Conservation (phyloP, 1,140 invertebrate species). For the Rhizoglyphus robini region DNA sequence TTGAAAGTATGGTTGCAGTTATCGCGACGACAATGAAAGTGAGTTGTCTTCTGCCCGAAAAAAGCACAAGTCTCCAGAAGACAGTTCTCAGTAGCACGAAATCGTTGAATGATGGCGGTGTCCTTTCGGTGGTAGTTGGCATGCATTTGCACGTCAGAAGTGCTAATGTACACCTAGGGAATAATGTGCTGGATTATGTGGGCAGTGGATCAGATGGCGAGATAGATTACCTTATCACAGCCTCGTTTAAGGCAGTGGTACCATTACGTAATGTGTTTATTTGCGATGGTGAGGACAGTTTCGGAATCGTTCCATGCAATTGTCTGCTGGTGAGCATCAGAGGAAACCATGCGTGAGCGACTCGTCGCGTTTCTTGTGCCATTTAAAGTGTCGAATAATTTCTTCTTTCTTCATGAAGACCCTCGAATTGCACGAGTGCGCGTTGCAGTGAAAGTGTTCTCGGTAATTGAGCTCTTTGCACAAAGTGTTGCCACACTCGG, state of each 20-base stretch:
- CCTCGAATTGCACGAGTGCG: conserved; percentile 54
- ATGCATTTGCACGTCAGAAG: conserved; percentile 98
- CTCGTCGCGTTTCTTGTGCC: conserved; percentile 97
- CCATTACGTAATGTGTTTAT: conserved; percentile 72
- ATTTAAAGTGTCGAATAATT: conserved; percentile 96
- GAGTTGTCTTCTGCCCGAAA: conserved; percentile 86
- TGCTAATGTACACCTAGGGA: conserved; percentile 97
- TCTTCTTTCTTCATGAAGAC: conserved; percentile 94
- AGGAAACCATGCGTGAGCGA: conserved; percentile 92
- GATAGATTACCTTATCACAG: conserved; percentile 23
- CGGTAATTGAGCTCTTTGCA: conserved; percentile 69
- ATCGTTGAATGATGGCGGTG: conserved; percentile 84
- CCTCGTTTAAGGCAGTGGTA: conserved; percentile 73
- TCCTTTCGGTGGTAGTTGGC: conserved; percentile 96
- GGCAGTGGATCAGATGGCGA: not conserved
- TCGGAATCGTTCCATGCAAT: conserved; percentile 62
- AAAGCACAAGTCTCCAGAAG: conserved; percentile 72
- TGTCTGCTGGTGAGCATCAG: conserved; percentile 77
- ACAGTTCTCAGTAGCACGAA: conserved; percentile 80
- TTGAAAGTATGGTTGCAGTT: conserved; percentile 92
- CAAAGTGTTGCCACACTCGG: conserved; percentile 60
- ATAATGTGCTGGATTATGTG: too few species aligned
- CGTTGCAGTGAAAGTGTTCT: conserved; percentile 92
- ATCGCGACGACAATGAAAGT: conserved; percentile 84
- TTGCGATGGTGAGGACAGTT: conserved; percentile 85